phyloP scores from a whole-genome alignment of 2,113 vertebrate species.

The Sinocyclocheilus anophthalmus region DNA sequence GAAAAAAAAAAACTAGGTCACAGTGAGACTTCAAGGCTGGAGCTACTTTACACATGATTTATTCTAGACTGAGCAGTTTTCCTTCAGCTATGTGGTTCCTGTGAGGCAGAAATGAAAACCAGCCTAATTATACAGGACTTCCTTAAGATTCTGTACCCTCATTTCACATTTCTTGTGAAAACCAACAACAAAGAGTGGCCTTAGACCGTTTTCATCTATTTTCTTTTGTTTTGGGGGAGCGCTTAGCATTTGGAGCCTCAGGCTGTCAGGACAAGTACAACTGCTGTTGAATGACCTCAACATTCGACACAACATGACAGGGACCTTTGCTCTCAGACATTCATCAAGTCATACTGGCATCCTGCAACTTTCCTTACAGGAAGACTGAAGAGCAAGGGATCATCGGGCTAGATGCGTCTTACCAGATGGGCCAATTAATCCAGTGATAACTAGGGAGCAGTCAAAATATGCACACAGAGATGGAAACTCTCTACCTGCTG shows the following conservation, averaged over 20 bases:
- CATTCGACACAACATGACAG: constrained; percentile 16
- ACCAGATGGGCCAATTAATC: constrained; percentile 48
- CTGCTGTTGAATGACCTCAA: constrained; percentile 1
- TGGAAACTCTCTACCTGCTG: not conserved
- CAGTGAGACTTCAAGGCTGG: not conserved
- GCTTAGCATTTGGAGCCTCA: not conserved
- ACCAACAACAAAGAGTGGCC: not conserved
- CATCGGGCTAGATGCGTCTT: not conserved
- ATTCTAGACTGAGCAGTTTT: not conserved
- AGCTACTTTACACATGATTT: not conserved
- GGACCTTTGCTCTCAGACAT: constrained; percentile 26
- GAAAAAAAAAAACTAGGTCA: not conserved
- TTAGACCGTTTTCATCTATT: not conserved
- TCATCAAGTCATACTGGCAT: not conserved
- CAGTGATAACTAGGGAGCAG: constrained; percentile 3
- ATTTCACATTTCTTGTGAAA: not conserved
- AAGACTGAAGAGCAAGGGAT: not conserved
- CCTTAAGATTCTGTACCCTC: not conserved
- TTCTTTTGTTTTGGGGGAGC: not conserved
- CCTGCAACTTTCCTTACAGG: constrained; percentile 3
- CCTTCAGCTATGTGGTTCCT: constrained; percentile 12
- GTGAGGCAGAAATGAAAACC: not conserved
- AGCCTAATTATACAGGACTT: not conserved
- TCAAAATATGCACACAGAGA: not conserved
- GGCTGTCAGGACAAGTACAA: constrained; percentile 19